Evolutionary conservation across 2,888 invertebrate species (phyloP).

Genomic region (Pristionchus japonicus): DNA sequence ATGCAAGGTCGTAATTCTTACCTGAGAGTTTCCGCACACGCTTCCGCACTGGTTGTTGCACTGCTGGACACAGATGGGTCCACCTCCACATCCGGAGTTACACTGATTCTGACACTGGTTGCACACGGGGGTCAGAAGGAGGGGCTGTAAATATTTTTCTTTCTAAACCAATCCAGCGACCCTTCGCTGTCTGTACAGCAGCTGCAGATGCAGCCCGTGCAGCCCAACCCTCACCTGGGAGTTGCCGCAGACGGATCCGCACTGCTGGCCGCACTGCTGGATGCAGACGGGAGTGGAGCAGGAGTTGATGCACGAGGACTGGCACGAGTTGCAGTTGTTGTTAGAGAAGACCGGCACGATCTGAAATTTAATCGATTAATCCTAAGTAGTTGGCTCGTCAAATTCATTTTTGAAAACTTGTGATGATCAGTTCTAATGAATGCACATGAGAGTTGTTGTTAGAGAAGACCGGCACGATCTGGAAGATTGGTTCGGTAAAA

Average conservation of each 20-base stretch:
- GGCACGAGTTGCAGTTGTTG: constrained; percentile 35
- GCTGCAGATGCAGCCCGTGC: not conserved
- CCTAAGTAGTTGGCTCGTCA: too few relatives aligned
- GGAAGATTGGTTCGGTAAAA: too few relatives aligned
- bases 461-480: not conserved
- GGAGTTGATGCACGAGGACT: not conserved
- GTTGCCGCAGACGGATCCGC: constrained; percentile 36
- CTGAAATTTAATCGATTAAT: too few relatives aligned
- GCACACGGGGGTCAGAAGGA: not conserved
- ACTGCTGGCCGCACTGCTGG: constrained; percentile 20
- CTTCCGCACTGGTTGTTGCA: constrained; percentile 31
- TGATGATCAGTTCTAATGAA: too few relatives aligned
- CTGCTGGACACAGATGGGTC: constrained; percentile 8
- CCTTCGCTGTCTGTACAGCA: too few relatives aligned
- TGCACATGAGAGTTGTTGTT: constrained; percentile 36
- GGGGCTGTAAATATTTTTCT: not conserved
- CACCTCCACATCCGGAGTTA: constrained; percentile 49
- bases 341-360: not conserved
- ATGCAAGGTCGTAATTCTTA: too few relatives aligned
- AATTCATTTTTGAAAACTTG: too few relatives aligned
- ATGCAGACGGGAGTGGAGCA: constrained; percentile 42
- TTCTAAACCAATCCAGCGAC: too few relatives aligned
- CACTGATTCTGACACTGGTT: constrained; percentile 59
- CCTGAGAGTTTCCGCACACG: not conserved
- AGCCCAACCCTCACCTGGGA: not conserved